Percentiles rank a stretch among this genome's conserved stretches.
These are phyloP conservation scores for Athripsodes cinereus DNA, from an alignment of 2,888 invertebrate genomes.

Conservation along the genomic window DNA sequence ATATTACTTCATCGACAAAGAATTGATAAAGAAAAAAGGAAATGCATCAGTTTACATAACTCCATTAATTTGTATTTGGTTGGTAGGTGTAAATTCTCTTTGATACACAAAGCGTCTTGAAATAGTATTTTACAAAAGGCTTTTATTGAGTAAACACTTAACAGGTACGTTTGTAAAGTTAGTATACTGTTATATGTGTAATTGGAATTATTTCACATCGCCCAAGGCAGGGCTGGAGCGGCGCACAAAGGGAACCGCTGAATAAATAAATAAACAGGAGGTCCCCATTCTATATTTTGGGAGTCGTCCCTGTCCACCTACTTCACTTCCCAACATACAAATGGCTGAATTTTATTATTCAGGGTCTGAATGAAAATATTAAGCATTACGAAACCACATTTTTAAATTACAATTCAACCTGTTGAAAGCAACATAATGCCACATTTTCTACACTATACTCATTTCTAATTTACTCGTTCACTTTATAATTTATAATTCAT, in stretches of 20 bases:
- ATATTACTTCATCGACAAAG: too few species aligned
- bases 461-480: too few species aligned
- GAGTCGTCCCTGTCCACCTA: neutral
- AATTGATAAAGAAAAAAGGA: neutral
- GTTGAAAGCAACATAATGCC: neutral
- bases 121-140: neutral
- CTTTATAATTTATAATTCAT: too few species aligned
- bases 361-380: neutral
- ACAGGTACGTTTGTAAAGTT: neutral
- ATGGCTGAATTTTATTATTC: neutral
- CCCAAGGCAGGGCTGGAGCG: conserved; percentile 1
- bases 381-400: neutral
- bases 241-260: conserved; percentile 1
- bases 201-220: conserved; percentile 1
- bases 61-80: neutral
- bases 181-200: neutral
- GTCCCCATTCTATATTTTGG: neutral
- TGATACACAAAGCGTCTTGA: neutral
- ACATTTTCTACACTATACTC: too few species aligned
- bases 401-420: neutral
- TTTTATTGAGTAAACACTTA: conserved; percentile 1
- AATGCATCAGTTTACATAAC: neutral
- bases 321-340: neutral
- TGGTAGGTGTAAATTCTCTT: neutral
- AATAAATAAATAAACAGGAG: neutral